Conservation (phyloP, 2,888 invertebrate genomes). For the Sthenelais limicola region DNA sequence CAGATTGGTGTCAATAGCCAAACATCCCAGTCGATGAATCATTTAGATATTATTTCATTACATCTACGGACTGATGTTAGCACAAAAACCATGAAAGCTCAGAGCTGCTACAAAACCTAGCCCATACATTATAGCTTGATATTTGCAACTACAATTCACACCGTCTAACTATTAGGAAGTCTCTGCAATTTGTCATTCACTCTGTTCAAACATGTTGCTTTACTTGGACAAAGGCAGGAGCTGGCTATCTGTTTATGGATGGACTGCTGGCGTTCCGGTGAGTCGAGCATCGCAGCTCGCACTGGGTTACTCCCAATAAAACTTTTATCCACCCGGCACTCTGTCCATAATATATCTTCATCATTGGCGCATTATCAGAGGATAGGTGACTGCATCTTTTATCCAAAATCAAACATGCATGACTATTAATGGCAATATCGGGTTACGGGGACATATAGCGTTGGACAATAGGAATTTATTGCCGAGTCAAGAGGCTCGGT, state of each 20-base stretch:
- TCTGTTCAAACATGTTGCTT: slow-evolving; percentile 33
- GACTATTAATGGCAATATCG: slow-evolving; percentile 36
- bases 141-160: too few relatives aligned
- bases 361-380: slow-evolving; percentile 23
- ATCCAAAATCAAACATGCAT: slow-evolving; percentile 34
- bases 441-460: slow-evolving; percentile 25
- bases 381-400: slow-evolving; percentile 35
- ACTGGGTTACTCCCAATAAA: slow-evolving; percentile 20
- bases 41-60: too few relatives aligned
- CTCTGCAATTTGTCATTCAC: slow-evolving; percentile 23
- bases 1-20: too few relatives aligned
- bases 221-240: not conserved
- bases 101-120: too few relatives aligned
- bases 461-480: too few relatives aligned
- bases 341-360: slow-evolving; percentile 25
- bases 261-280: slow-evolving; percentile 5
- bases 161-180: slow-evolving; percentile 9
- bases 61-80: too few relatives aligned
- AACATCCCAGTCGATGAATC: too few relatives aligned
- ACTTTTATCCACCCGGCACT: slow-evolving; percentile 2
- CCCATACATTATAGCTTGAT: too few relatives aligned
- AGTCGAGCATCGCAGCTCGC: not conserved
- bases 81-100: too few relatives aligned
- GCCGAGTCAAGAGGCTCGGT: not conserved
- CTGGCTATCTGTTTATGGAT: not conserved